Base-by-base conservation (phyloP, 2,113 vertebrate genomes). In the Tachysurus vachellii region DNA sequence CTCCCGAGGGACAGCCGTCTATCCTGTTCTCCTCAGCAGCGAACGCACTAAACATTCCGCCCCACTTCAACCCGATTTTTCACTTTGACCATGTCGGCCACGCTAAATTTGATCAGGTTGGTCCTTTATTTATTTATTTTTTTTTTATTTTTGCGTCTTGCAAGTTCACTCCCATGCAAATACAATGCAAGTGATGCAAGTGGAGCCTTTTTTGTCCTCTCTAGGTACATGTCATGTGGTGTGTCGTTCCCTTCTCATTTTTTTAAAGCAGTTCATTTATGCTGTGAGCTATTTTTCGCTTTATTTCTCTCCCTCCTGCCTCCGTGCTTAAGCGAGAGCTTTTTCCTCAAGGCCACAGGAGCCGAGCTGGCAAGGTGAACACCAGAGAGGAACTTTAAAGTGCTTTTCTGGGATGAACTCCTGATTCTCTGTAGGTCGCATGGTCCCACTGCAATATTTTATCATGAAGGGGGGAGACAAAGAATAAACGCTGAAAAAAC, bases 61-160 rank as follows among this genome's bases (percentile, higher is more conserved):
- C 91, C 83, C 44, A 54, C 84, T 99, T 99, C 93, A 96, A 97
- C 91, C 97, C 97, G 80, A 93, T 99, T 83, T 87, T 92, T 11
- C 94, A 96, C 85, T 95, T 97, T 91, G 93, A 93, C 80, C 93
- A 92, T 2, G 93, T 97, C 82, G 95, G 94, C 91, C 93, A 86
- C 62, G 95, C 92, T 89, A 93, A 95, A 86, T 94, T 97, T 86
- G 93, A 95, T 93, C 96, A 99, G 97, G 98, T 99, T 90, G 89
- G 96, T 96, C 16, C 59, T 57, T 31, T 81, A 36, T 36, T 36
- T 36, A 36, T 36, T 36, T 36, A 36, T 23, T 85, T 50, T 2
- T 50, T 50, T 23, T 85, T 70, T 26, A 57, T 59, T 54, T 50
- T n/a, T 21, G 3, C 53, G 6, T 66, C 61, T 83, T 31, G 57